Evolutionary conservation across 2,797 vertebrate species (phyloP), one percentile per base, ranked within the genome.

Genomic region (Macropodus opercularis): DNA sequence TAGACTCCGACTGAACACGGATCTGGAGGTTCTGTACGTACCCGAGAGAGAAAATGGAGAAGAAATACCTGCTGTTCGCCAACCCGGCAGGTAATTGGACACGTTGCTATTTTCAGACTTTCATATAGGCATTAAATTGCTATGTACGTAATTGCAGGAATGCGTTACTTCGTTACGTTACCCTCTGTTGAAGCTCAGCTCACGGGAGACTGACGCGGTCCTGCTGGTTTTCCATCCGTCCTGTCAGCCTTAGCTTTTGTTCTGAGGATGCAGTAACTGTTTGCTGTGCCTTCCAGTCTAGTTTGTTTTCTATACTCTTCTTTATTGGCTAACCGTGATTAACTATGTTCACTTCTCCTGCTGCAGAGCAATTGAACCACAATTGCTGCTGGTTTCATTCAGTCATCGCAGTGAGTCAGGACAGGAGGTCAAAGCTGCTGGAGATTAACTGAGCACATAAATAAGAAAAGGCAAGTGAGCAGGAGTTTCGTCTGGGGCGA

Each of bases 371-470:
- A 85, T 68, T 80, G 76, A 54, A 77, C 79, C 63, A 63, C 77
- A 86, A 86, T 81, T 80, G 79, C 77, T 32, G 22, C 50, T 75
- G 77, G 85, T 78, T 86, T 85, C 69, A 85, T 85, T 77, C 75
- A 46, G 69, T 66, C 51, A 42, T 54, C 70, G 72, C 72, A 11
- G 59, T 55, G 83, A 63, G 66, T 77, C 62, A 56, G 80, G 69
- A 83, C 60, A 66, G 72, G 60, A 65, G 87, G 85, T 89, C 84
- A 88, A 75, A 66, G 77, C 79, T 68, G 74, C 41, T 73, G 75
- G 70, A 84, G 72, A 87, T 88, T 86, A 88, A 83, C 63, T 64
- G 71, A 32, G 82, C 79, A 83, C 86, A 85, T 86, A 85, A 90
- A 89, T 80, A 86, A 77, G 74, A 76, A 75, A 77, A 72, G 57